Evolutionary conservation across 2,797 vertebrate species (phyloP).

Genomic region (Fringilla coelebs): DNA sequence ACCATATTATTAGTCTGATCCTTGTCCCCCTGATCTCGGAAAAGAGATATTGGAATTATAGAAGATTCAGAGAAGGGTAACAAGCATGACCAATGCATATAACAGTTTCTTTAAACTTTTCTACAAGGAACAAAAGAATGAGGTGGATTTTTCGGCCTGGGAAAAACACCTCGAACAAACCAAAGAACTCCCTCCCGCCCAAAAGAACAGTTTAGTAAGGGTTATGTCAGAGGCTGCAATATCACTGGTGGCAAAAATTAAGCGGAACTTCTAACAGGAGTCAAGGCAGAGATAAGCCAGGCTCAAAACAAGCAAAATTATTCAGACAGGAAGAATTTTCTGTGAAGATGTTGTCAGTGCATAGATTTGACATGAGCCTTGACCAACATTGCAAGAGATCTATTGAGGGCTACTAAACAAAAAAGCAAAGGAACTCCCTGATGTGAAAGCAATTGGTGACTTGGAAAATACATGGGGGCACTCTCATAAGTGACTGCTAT

Average conservation of each 20-base stretch:
- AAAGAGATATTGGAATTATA: background rate
- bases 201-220: background rate
- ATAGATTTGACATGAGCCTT: background rate
- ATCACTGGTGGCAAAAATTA: background rate
- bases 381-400: background rate
- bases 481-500: background rate
- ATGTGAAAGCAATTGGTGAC: background rate
- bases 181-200: rapidly evolving
- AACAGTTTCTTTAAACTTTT: background rate
- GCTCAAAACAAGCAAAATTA: background rate
- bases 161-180: background rate
- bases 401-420: background rate
- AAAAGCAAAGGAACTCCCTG: background rate
- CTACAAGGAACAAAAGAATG: background rate
- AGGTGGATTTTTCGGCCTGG: background rate
- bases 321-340: background rate
- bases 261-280: background rate
- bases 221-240: background rate
- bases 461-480: background rate
- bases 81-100: background rate
- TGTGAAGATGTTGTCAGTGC: background rate
- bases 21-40: background rate
- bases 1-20: background rate
- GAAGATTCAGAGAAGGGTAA: background rate
- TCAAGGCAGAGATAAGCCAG: background rate